Evolutionary conservation across 1,140 invertebrate genomes (phyloP), one percentile per base, ranked within the genome.

Genomic region (Zophobas atratus): DNA sequence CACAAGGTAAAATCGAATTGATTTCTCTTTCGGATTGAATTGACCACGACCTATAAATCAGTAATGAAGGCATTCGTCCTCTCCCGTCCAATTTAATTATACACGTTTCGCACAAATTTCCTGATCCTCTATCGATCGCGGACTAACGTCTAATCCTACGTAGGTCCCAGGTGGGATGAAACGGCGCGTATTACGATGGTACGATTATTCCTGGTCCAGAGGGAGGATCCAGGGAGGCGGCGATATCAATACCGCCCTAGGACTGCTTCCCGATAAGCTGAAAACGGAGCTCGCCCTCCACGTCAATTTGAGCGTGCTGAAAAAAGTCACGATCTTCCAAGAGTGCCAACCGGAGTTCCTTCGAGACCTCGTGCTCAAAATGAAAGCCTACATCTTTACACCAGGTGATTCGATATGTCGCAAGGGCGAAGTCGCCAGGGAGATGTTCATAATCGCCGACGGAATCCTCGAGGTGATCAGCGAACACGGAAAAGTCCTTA

Each of bases 391-490:
- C 85, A 99, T 99, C 86, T 99, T 98, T 86, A 98, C 97, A 6
- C 97, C 97, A 0, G 97, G 97, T 34, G 97, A 99, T 87, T 94
- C 97, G 43, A 98, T 99, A 83, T 99, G 97, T 85, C 91, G 97
- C 1, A 97, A 98, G 87, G 97, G 96, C 81, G 85, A 86, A 75
- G 85, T 86, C 6, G 97, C 97, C 0, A 88, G 97, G 81, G 97
- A 99, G 88, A 99, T 99, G 97, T 99, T 99, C 84, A 99, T 99
- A 82, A 98, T 99, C 83, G 97, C 97, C 5, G 97, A 98, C 86
- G 97, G 97, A 3, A 97, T 98, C 80, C 89, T 99, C 35, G 97
- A 99, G 89, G 97, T 99, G 6, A 94, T 97, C 81, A 98, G 97
- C 84, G 97, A 98, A 86, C 94, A 93, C 41, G 97, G 97, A 1